Evolutionary conservation across 2,113 vertebrate species (phyloP).

Genomic region (Corapipo altera): DNA sequence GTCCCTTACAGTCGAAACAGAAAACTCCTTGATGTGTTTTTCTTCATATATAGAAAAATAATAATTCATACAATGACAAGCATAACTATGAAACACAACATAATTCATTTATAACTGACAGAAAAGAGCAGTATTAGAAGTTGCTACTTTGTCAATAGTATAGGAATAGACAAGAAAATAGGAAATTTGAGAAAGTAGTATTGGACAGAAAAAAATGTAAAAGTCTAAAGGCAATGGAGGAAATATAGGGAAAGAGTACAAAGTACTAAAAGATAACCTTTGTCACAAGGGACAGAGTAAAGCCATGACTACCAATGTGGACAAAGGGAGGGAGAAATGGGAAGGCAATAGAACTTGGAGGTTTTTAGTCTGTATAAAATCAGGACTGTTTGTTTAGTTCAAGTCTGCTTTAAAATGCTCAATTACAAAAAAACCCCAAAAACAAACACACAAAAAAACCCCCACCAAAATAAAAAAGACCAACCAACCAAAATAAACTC

Average conservation of each 20-base stretch:
- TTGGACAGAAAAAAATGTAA: neutral
- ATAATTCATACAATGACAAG: neutral
- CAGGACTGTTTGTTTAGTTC: neutral
- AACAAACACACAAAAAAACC: neutral
- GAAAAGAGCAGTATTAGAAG: neutral
- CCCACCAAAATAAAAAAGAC: neutral
- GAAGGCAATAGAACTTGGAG: accelerated
- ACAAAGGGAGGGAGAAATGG: neutral
- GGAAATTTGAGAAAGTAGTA: neutral
- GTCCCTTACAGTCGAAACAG: neutral
- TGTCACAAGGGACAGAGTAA: neutral
- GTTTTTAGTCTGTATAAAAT: neutral
- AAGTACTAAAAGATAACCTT: neutral
- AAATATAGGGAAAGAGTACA: neutral
- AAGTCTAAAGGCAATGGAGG: neutral
- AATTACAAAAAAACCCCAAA: no score
- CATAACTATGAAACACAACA: neutral
- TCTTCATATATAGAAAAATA: no score
- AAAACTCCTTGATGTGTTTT: neutral
- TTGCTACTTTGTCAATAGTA: neutral
- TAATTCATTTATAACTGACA: neutral
- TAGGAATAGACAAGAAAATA: neutral
- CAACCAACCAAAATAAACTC: neutral
- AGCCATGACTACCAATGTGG: neutral
- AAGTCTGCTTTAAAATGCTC: neutral